Evolutionary conservation across 2,888 invertebrate genomes (phyloP).

Genomic region (Spilosoma lubricipeda): DNA sequence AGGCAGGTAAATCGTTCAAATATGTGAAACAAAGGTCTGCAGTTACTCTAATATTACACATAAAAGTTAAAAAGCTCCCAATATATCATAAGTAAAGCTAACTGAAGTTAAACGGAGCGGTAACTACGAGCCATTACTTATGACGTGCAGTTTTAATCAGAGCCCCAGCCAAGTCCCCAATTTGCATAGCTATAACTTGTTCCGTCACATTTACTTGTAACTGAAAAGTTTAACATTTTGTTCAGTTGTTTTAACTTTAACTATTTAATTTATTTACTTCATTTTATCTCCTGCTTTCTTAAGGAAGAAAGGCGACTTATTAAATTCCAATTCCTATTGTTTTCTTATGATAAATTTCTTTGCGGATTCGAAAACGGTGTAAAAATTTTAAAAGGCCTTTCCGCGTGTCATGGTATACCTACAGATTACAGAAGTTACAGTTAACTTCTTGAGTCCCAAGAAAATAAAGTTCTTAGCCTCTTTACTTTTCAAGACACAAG

Average conservation of each 20-base stretch:
- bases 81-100: conserved; percentile 57
- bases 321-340: no score
- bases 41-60: conserved; percentile 7
- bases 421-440: no score
- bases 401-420: no score
- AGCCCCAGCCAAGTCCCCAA: conserved; percentile 53
- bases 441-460: no score
- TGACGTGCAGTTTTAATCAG: conserved; percentile 74
- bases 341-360: no score
- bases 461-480: no score
- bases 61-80: conserved; percentile 43
- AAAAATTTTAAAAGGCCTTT: no score
- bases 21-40: not conserved
- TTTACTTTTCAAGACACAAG: no score
- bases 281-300: no score
- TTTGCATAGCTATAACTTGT: conserved; percentile 76
- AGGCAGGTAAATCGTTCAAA: not conserved
- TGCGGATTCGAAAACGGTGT: no score
- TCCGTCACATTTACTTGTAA: conserved; percentile 70
- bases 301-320: no score
- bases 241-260: not conserved
- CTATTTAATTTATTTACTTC: no score
- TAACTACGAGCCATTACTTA: conserved; percentile 68
- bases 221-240: conserved; percentile 30
- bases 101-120: conserved; percentile 68